Evolutionary conservation across 1,140 invertebrate genomes (phyloP), one percentile per base, ranked within the genome.

Genomic region (Megathymus violae): DNA sequence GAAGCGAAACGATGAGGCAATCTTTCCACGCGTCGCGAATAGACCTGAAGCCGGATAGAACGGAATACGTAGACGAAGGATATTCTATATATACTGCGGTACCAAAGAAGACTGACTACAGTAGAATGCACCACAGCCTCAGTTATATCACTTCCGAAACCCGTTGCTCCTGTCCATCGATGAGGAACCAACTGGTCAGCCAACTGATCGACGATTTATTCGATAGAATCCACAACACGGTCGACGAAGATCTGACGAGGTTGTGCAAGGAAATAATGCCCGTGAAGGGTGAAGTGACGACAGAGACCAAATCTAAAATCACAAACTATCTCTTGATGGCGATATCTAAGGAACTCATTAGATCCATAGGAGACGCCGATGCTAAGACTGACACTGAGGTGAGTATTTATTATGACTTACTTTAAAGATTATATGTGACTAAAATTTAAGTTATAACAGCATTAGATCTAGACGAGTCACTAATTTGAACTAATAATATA

Each of bases 321-420:
- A 88, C 84, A 15, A 91, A 91, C 83, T 91, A 91, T 74, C 82
- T 91, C 60, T 72, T 91, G 68, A 89, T 89, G 86, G 88, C 85
- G 61, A 91, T 91, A 70, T 91, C 88, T 11, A 91, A 91, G 74
- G 88, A 91, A 63, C 80, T 91, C 43, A 87, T 91, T 51, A 85
- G 88, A 60, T 91, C 88, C 16, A 91, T 91, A 67, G 88, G 88
- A 34, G 88, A 91, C 47, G 88, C 88, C 0, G 88, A 91, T 34
- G 86, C 88, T 59, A 91, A 89, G 75, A 91, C 88, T 71, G 88
- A 91, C 62, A 89, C 86, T n/a, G 88, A 91, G 86, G 88, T 90
- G 61, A 81, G 87, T 86, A 71, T 66, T 52, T 63, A n/a, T 48
- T 71, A 63, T 22, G 2, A 13, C 14, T 34, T 47, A 48, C 15